Evolutionary conservation across 2,113 vertebrate genomes (phyloP), one percentile per base, ranked within the genome.

Genomic region (Platichthys flesus): DNA sequence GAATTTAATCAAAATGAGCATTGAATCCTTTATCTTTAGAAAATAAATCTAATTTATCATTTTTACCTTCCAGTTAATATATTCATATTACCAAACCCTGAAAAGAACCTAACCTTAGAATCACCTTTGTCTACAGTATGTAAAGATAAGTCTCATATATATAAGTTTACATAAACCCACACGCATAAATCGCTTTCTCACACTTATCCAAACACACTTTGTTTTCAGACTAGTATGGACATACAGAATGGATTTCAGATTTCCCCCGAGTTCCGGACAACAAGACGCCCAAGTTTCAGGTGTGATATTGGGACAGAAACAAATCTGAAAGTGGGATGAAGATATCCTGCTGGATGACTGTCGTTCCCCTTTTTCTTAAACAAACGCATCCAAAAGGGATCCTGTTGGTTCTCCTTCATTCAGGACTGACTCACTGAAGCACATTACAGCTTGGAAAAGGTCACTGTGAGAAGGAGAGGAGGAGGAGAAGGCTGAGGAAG

Each of bases 241-340:
- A 72, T 20, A 67, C 31, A 67, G 40, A 42, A 42, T 42, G 12
- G 3, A 42, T 76, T 75, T 72, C 47, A 65, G 26, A 77, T 71
- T 82, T 82, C 58, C 73, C 67, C 57, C n/a, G 67, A 40, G 65
- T 69, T 69, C 68, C 56, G 67, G 45, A 63, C 54, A 65, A 56
- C 55, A 69, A 42, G 54, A 55, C 2, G 4, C 15, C 57, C 42
- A 51, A 79, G 40, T 73, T 76, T 76, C 67, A 82, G 55, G 23
- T 69, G n/a, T 82, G 78, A 71, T 66, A 31, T 5, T 54, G 12
- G 28, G 16, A 82, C 49, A 76, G 40, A 69, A 64, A 58, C 31
- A 21, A 55, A 63, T 57, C 68, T 74, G 60, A 31, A 37, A 37
- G 35, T 37, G 35, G 35, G 35, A 2, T 8, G 7, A 37, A 37